These are phyloP conservation scores for Ovis canadensis DNA, from an alignment of 2,113 vertebrate species.

Conservation along the genomic window DNA sequence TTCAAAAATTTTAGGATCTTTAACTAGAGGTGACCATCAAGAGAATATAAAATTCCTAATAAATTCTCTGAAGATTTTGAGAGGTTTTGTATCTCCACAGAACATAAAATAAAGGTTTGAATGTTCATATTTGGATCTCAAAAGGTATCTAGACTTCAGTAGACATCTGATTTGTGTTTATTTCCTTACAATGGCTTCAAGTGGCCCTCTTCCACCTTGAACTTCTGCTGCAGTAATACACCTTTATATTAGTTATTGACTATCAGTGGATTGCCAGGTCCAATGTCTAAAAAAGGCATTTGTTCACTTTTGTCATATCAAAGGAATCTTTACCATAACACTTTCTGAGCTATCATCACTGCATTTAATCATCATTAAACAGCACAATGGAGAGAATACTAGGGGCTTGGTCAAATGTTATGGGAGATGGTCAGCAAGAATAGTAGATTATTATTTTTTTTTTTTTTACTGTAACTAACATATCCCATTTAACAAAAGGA, in stretches of 20 bases:
- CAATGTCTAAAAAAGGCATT: background rate
- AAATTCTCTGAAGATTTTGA: conserved; percentile 23
- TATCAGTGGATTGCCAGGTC: background rate
- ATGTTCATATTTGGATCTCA: background rate
- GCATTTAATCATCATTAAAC: background rate
- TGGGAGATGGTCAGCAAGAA: background rate
- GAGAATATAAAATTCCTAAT: background rate
- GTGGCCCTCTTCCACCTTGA: background rate
- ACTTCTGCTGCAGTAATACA: background rate
- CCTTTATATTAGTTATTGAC: background rate
- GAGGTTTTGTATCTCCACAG: background rate
- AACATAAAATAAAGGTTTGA: background rate
- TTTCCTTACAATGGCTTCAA: background rate
- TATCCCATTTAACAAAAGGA: background rate
- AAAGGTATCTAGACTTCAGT: background rate
- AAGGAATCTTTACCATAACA: background rate
- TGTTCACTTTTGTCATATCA: background rate
- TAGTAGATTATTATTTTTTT: background rate
- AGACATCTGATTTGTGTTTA: background rate
- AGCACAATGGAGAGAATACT: background rate
- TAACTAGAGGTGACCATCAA: background rate
- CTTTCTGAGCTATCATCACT: background rate
- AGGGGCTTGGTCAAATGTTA: background rate
- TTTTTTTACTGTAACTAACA: background rate
- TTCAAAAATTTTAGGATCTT: background rate